Evolutionary conservation across 2,888 invertebrate genomes (phyloP).

Genomic region (Drosophila robusta): DNA sequence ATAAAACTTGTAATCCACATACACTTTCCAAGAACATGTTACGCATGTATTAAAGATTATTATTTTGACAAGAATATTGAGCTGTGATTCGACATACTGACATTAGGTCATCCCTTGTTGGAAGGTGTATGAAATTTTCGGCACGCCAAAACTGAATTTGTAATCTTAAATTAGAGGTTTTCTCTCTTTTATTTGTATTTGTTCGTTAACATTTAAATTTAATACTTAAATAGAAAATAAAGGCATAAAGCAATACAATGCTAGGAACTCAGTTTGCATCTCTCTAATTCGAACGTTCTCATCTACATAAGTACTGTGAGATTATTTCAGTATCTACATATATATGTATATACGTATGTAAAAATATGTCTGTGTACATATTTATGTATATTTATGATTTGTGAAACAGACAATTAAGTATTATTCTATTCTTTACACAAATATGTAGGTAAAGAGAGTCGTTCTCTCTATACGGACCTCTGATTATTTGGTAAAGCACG

Average conservation of each 20-base stretch:
- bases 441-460: slow-evolving; percentile 1
- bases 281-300: slow-evolving; percentile 56
- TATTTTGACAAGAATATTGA: background rate
- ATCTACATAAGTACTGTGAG: slow-evolving; percentile 3
- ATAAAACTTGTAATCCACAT: background rate
- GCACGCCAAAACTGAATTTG: slow-evolving; percentile 35
- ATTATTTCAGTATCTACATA: slow-evolving; percentile 24
- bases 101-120: background rate
- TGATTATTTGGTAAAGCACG: slow-evolving; percentile 8
- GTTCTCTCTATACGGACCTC: slow-evolving; percentile 1
- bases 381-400: background rate
- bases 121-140: slow-evolving; percentile 25
- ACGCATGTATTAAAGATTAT: background rate
- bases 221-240: slow-evolving; percentile 66
- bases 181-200: slow-evolving; percentile 1
- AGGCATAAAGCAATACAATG: slow-evolving; percentile 76
- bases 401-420: slow-evolving; percentile 5
- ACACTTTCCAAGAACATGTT: slow-evolving; percentile 1
- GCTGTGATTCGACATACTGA: background rate
- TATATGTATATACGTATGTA: slow-evolving; percentile 8
- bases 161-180: slow-evolving; percentile 10
- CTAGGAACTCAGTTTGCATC: slow-evolving; percentile 80
- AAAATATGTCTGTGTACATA: background rate
- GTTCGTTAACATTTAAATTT: slow-evolving; percentile 22
- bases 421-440: slow-evolving; percentile 1